Evolutionary conservation across 2,888 invertebrate species (phyloP), one percentile per base, ranked within the genome.

Genomic region (Morpho deidamia): DNA sequence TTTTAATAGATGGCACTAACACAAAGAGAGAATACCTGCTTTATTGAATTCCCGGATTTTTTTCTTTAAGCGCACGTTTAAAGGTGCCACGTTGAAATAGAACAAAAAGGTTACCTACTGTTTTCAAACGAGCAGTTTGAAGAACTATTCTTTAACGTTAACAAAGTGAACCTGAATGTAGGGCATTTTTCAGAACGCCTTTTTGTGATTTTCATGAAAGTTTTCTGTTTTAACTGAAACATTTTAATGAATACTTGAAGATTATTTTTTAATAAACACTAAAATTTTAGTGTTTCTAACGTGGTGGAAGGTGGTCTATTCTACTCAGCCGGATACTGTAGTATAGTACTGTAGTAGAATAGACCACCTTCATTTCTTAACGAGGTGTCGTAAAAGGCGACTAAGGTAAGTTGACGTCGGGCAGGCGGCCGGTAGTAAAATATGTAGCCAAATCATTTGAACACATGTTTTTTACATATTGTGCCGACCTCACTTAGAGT

Each of bases 161-260:
- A 47, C 47, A 44, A 57, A 54, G 43, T 54, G 44, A 53, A 54
- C 32, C 42, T 57, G 46, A 47, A 53, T 47, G 53, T 51, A 23
- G 44, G 37, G 43, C 35, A 38, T 14, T 48, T 57, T 48, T 11
- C 40, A 44, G 37, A 51, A 53, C 37, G 34, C 47, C 38, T 47
- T 14, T 41, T 57, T 44, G 40, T 40, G 51, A 49, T 54, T 54
- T 54, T 14, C 14, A 23, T 37, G 41, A 41, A 54, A 48, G 44
- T 57, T 54, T 51, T 37, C 34, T 44, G 44, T 41, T 54, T 54
- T 54, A 51, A 57, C 46, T 57, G 44, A 57, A 56, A 56, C 53
- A 53, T 45, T 56, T 56, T 49, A 46, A 23, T 32, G 46, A 53
- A 43, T 53, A 46, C 5, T 5, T 50, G 46, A 23, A 44, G 34